phyloP scores from a whole-genome alignment of 2,113 vertebrate species.

The Tragelaphus imberbis region DNA sequence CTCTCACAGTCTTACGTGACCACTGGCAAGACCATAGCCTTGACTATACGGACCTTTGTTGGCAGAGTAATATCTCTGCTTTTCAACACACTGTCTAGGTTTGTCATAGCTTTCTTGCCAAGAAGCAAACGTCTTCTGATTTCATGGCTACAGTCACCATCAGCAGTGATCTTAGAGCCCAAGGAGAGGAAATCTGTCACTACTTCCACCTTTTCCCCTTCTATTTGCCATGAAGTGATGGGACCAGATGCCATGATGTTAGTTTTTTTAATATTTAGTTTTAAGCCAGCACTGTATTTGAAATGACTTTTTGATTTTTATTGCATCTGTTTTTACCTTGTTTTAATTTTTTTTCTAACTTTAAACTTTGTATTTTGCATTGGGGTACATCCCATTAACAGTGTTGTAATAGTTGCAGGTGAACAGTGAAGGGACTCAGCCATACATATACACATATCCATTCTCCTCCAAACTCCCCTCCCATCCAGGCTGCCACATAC shows the following conservation, averaged over 20 bases:
- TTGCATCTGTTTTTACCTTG: not conserved
- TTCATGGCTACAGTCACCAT: not conserved
- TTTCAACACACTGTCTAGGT: not conserved
- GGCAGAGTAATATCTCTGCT: not conserved
- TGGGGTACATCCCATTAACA: not conserved
- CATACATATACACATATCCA: fast-evolving
- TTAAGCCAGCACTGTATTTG: not conserved
- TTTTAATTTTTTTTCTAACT: not conserved
- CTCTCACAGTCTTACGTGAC: not conserved
- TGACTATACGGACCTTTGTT: not conserved
- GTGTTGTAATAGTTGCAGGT: not conserved
- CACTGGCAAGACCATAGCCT: not conserved
- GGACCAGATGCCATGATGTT: not conserved
- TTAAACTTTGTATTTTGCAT: not conserved
- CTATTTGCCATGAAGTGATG: not conserved
- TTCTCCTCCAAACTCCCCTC: not conserved
- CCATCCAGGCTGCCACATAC: not conserved
- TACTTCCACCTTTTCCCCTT: not conserved
- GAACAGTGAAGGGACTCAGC: not conserved
- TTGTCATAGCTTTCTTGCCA: not conserved
- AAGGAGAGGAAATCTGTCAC: not conserved
- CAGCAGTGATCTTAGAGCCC: not conserved
- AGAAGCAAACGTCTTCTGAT: not conserved
- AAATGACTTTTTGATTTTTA: not conserved
- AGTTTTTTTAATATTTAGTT: not conserved